phyloP scores from a whole-genome alignment of 2,797 vertebrate genomes.

The Cossypha polioptera region DNA sequence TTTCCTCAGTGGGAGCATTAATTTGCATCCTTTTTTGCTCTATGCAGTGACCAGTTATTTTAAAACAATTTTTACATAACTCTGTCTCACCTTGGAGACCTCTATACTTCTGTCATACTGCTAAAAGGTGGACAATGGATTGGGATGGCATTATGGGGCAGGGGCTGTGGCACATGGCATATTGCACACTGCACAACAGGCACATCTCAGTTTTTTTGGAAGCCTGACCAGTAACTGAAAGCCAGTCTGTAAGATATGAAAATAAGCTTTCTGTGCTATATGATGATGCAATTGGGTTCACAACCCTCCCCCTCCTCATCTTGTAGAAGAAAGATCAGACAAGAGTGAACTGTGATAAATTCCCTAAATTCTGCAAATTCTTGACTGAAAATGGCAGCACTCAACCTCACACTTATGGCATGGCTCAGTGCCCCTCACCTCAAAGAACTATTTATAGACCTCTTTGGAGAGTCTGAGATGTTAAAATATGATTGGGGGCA shows the following conservation, averaged over 20 bases:
- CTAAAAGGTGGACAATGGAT: background rate
- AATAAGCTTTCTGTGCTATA: background rate
- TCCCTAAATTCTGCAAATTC: background rate
- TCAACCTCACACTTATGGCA: background rate
- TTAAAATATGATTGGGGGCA: background rate
- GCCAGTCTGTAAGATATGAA: background rate
- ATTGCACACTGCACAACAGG: background rate
- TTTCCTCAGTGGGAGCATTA: background rate
- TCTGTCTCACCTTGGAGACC: background rate
- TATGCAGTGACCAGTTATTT: background rate
- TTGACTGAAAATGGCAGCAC: conserved; percentile 23
- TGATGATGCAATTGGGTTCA: background rate
- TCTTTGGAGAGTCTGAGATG: background rate
- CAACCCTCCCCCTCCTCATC: background rate
- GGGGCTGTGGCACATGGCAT: background rate
- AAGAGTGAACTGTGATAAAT: background rate
- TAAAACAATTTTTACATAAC: background rate
- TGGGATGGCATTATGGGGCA: background rate
- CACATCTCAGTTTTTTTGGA: background rate
- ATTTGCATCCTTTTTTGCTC: background rate
- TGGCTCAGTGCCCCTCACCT: background rate
- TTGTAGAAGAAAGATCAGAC: background rate
- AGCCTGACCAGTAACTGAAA: background rate
- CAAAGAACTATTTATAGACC: background rate
- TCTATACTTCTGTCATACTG: background rate